These are phyloP conservation scores for Bergia sp. DNA, from an alignment of 92 coral and sea anemone species.

Conservation along the genomic window DNA sequence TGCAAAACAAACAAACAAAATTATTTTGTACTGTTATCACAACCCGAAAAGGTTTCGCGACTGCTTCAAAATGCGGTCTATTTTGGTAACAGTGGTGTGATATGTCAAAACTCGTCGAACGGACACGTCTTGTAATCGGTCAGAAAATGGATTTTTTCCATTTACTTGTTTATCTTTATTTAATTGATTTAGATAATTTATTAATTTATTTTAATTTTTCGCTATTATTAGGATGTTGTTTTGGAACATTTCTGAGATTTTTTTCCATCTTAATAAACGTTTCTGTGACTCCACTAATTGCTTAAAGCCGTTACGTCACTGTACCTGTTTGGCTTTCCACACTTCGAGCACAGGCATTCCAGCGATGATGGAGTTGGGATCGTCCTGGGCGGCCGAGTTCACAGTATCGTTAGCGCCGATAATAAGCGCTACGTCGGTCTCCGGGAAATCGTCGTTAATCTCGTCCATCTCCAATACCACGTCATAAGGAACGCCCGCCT, in stretches of 20 bases:
- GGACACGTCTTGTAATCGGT: no score
- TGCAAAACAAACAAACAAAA: conserved; percentile 46
- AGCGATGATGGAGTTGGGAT: conserved; percentile 96
- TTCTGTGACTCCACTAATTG: background rate
- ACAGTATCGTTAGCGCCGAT: conserved; percentile 99
- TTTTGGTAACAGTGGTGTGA: no score
- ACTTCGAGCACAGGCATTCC: conserved; percentile 99
- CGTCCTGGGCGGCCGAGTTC: conserved; percentile 99
- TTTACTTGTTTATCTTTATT: no score
- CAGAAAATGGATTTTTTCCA: no score
- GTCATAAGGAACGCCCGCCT: conserved; percentile 98
- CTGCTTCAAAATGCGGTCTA: background rate
- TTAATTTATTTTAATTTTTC: no score
- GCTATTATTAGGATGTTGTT: no score
- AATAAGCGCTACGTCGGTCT: conserved; percentile 89
- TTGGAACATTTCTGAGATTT: no score
- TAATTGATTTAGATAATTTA: no score
- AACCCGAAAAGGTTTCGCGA: background rate
- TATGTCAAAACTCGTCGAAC: no score
- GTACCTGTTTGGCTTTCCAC: conserved; percentile 94
- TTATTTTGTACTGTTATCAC: background rate
- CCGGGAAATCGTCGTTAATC: conserved; percentile 95
- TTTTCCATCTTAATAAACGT: no score
- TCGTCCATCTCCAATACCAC: conserved; percentile 98
- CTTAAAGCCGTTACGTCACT: background rate